Base-by-base conservation (phyloP, 2,113 vertebrate genomes). In the Eulacestoma nigropectus region DNA sequence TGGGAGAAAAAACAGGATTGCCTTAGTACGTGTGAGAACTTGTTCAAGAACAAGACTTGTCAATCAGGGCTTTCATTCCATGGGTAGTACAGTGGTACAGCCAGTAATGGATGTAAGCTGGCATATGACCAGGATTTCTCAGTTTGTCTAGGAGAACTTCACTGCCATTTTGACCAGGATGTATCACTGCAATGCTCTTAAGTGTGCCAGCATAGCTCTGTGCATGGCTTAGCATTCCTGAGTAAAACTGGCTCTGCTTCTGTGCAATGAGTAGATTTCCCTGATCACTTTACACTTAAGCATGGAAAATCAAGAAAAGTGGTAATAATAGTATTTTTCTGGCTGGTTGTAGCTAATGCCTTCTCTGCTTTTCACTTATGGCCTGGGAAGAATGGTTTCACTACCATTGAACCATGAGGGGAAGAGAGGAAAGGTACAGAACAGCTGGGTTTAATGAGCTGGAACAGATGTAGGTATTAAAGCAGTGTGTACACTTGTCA, bases 361-460 rank as follows among this genome's bases (percentile, higher is more conserved):
- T 62, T 69, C 57, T 84, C 77, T 87, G 60, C 73, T 93, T 85
- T 91, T 65, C 49, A 27, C 47, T 67, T 49, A 15, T 13, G 47
- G 82, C 44, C 68, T 32, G 22, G 35, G 37, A 91, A 62, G 57
- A 87, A 87, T 49, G 44, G 32, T 83, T 93, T 96, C 47, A 33
- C 56, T 88, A 32, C 35, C 72, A 25, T 1, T 53, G 79, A 96
- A 70, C 55, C 49, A 21, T 29, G 49, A 88, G 67, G 82, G 35
- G 41, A 88, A 77, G 56, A 82, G 44, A 77, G 27, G 39, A 88
- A 77, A 80, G 75, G 75, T 86, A 56, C 67, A 92, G 85, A 96
- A 88, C 85, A 86, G 85, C 90, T 97, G 92, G 85, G 64, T 92
- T 94, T 92, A 92, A 95, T 97, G 85, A 84, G 75, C 72, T 93